phyloP scores from a whole-genome alignment of 2,888 invertebrate genomes.

The Metopia argyrocephala region DNA sequence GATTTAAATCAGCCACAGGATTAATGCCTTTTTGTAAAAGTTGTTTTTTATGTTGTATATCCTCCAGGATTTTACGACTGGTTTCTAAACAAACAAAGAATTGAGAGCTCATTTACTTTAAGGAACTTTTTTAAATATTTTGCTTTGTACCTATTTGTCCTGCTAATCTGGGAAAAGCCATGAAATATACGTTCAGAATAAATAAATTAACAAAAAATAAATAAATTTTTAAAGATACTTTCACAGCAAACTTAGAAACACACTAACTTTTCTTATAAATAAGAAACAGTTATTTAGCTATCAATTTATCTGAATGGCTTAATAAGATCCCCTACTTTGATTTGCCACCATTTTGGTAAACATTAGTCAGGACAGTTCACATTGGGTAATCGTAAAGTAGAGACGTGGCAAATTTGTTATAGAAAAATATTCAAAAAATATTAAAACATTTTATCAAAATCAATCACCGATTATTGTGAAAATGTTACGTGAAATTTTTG shows the following conservation, averaged over 20 bases:
- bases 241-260: slow-evolving; percentile 31
- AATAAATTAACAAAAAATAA: slow-evolving; percentile 56
- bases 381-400: no score
- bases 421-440: no score
- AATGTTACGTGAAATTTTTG: no score
- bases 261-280: neutral
- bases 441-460: no score
- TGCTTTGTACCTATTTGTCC: slow-evolving; percentile 86
- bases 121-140: neutral
- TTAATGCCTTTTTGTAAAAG: slow-evolving; percentile 86
- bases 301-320: neutral
- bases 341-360: no score
- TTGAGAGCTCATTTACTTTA: neutral
- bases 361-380: no score
- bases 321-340: no score
- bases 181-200: slow-evolving; percentile 57
- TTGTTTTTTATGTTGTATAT: slow-evolving; percentile 91
- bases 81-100: slow-evolving; percentile 72
- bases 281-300: neutral
- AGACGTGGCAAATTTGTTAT: no score
- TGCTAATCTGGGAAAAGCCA: slow-evolving; percentile 86
- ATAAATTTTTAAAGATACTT: slow-evolving; percentile 23
- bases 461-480: no score
- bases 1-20: slow-evolving; percentile 67
- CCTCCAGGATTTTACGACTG: slow-evolving; percentile 89